These are phyloP conservation scores for Etia nguti DNA, from an alignment of 2,113 vertebrate genomes.

Conservation along the genomic window DNA sequence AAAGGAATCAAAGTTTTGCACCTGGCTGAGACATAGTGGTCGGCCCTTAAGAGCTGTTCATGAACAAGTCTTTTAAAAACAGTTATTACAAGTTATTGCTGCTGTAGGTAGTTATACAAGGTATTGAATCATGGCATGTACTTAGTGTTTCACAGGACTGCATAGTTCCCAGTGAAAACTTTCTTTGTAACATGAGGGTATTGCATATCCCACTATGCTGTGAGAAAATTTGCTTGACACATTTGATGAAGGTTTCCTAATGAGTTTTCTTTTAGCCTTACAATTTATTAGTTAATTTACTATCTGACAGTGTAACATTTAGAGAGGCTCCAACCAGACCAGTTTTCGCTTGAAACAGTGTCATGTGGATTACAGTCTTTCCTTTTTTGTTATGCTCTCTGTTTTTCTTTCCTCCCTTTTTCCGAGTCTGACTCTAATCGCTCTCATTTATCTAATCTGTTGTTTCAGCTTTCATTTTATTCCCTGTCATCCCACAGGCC, in stretches of 20 bases:
- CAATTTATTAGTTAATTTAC: background rate
- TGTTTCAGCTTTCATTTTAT: background rate
- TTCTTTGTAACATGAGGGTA: fast-evolving
- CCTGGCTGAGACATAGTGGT: background rate
- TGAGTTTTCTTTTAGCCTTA: background rate
- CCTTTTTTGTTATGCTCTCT: background rate
- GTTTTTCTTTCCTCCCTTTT: background rate
- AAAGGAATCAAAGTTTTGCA: background rate
- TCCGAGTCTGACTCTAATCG: background rate
- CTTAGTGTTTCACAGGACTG: background rate
- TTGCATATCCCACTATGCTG: background rate
- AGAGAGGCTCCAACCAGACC: background rate
- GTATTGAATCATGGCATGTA: background rate
- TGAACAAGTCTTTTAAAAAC: background rate
- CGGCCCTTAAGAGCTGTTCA: background rate
- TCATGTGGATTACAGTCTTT: background rate
- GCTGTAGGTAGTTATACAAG: background rate
- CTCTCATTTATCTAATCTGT: background rate
- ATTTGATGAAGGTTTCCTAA: background rate
- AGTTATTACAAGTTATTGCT: background rate
- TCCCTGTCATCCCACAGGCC: background rate
- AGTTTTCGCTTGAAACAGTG: background rate
- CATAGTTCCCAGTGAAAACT: background rate
- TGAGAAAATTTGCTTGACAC: background rate
- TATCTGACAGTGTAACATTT: background rate